Evolutionary conservation across 2,113 vertebrate genomes (phyloP), one percentile per base, ranked within the genome.

Genomic region (Philantomba maxwellii): DNA sequence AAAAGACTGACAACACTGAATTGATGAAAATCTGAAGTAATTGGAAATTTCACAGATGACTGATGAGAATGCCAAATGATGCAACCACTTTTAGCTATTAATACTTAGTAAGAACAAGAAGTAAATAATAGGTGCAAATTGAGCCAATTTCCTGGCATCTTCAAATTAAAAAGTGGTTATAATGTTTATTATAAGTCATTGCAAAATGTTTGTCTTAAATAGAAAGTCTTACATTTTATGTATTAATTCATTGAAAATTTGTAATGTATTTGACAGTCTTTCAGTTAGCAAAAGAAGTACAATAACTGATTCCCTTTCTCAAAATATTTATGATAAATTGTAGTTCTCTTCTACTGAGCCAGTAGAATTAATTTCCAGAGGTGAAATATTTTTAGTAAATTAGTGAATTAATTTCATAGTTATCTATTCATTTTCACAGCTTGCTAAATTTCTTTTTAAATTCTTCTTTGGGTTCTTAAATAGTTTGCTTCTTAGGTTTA

Each of bases 371-470:
- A 86, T 93, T 96, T 39, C 77, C 91, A 95, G 91, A 78, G 45
- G 62, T 89, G 33, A 95, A 93, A 91, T 95, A 92, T 95, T 97
- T 97, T 97, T 95, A 92, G 78, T 86, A 92, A 96, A 78, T 57
- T 70, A 89, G 6, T 78, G 90, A 86, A 86, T 83, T 95, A 89
- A 82, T 73, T 96, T 96, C 62, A 89, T 96, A 97, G 96, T 92
- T 93, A 94, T 86, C 78, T 39, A 94, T 93, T 93, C 87, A 33
- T 93, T 91, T 97, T 96, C 78, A 91, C 62, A 93, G 82, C 55
- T 77, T 96, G 73, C 26, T 89, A 73, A 87, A 70, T 93, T 93
- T 95, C 85, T 91, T 95, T 51, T 51, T 64, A 87, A 94, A 78
- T 55, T 93, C 3, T 82, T 93, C 62, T 64, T 53, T 92, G 14